Conservation (phyloP, 2,888 invertebrate genomes). For the Agrilus cyanescens region DNA sequence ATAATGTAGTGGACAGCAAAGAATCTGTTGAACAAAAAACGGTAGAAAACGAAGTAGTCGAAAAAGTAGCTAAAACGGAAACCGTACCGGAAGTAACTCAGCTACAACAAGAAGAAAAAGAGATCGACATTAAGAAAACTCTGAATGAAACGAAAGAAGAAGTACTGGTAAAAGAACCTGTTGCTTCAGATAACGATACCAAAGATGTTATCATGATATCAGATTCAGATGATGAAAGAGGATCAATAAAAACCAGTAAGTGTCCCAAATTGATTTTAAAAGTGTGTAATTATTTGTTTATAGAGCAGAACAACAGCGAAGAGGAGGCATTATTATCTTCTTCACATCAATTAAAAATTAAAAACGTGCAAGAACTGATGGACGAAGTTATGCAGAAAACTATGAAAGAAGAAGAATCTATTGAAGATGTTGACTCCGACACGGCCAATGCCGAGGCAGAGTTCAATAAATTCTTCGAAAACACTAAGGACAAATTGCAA, state of each 20-base stretch:
- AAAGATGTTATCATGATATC: slow-evolving; percentile 16
- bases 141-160: not conserved
- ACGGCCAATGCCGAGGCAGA: slow-evolving; percentile 13
- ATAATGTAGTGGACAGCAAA: slow-evolving; percentile 6
- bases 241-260: slow-evolving; percentile 2
- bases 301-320: slow-evolving; percentile 11
- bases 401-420: slow-evolving; percentile 27
- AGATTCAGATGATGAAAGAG: slow-evolving; percentile 15
- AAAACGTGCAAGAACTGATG: slow-evolving; percentile 35
- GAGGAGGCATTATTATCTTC: slow-evolving; percentile 1
- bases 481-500: slow-evolving; percentile 2
- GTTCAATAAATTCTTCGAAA: slow-evolving; percentile 14
- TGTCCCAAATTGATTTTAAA: slow-evolving; percentile 7
- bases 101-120: not conserved
- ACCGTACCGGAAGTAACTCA: not conserved
- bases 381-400: slow-evolving; percentile 39
- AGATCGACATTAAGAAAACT: not conserved
- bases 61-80: slow-evolving; percentile 1
- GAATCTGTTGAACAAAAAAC: not conserved
- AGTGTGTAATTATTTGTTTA: slow-evolving; percentile 22
- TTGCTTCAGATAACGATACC: slow-evolving; percentile 5
- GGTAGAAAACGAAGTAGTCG: not conserved
- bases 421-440: slow-evolving; percentile 25
- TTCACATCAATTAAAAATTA: slow-evolving; percentile 10
- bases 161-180: not conserved